Base-by-base conservation (phyloP, 2,797 vertebrate species). In the Dendrocincla tyrannina region DNA sequence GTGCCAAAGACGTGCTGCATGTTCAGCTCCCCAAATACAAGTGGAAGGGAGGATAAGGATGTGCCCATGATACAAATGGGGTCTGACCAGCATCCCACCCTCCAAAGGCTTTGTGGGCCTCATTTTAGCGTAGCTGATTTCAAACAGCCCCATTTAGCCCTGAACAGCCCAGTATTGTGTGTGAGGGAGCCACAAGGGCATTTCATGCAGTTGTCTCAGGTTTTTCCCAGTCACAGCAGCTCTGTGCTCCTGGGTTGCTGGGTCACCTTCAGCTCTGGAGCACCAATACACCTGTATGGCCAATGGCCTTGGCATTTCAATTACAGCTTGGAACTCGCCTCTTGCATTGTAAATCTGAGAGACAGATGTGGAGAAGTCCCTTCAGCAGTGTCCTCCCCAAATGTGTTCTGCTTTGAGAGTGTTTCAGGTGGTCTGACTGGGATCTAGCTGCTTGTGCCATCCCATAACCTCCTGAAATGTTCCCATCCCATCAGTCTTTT, bases 231-330 rank as follows among this genome's bases (percentile, higher is more conserved):
- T 9, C 12, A 1, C 64, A 72, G 88, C 30, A 63, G 35, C 25
- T 49, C 13, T 24, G 41, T 60, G 39, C 56, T 70, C 41, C 64
- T 9, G 23, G 22, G 56, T 42, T 2, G 27, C 85, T 74, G 47
- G 25, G 19, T 25, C 42, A 11, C 7, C 0, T 5, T 22, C n/a
- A 39, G 37, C 55, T 2, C 5, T 23, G 35, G 3, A 44, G 25
- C 9, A 11, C 3, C 7, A 27, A 22, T 8, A 4, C 2, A 5
- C 30, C 32, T 13, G 11, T 30, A 13, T 23, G 63, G 52, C 17
- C 76, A 22, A 0, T 25, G 69, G 44, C 82, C 68, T 59, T n/a
- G 66, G 59, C 55, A 10, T 17, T 93, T 44, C 59, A 59, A 0
- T 67, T 46, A 13, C 47, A 58, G 47, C 33, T 37, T n/a, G 52